Evolutionary conservation across 1,140 invertebrate genomes (phyloP), one percentile per base, ranked within the genome.

Genomic region (Camponotus floridanus): DNA sequence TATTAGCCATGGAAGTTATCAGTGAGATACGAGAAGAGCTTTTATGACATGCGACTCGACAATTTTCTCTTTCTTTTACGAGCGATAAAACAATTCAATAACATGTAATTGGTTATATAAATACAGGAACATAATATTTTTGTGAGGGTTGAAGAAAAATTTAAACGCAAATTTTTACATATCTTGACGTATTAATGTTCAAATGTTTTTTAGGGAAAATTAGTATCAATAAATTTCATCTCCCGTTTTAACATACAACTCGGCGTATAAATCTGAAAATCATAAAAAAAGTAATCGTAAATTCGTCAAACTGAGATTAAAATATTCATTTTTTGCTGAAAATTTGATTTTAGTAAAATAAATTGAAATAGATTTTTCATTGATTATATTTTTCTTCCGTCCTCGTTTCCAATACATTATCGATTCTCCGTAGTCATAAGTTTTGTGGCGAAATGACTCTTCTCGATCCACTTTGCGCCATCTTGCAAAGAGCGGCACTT

Each of bases 401-500:
- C 2, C 39, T 39, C 3, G 18, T 42, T 76, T 67, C 42, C 65
- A 51, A 78, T 4, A 13, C 48, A 31, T 42, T 62, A 57, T 21
- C 42, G n/a, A 3, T n/a, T 67, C 36, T 67, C n/a, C 11, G 2
- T 26, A 21, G 31, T 48, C 39, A 2, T 55, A 31, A 70, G 51
- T 71, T 18, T 1, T 13, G 7, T 3, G 21, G 18, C 48, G 45
- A 70, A 36, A 57, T 57, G 48, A 57, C 65, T 80, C 64, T 57
- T 42, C 48, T 42, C 65, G 65, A 39, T 80, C 36, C 26, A 71
- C 33, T 70, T 57, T 15, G 11, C 78, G 33, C 39, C 78, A 31
- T 51, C 45, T 67, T 6, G 31, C 42, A 36, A 80, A 51, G 70
- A 76, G 59, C 31, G 11, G 26, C 51, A 68, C 68, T 76, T 76